Evolutionary conservation across 2,797 vertebrate genomes (phyloP), one percentile per base, ranked within the genome.

Genomic region (Eospalax fontanierii): DNA sequence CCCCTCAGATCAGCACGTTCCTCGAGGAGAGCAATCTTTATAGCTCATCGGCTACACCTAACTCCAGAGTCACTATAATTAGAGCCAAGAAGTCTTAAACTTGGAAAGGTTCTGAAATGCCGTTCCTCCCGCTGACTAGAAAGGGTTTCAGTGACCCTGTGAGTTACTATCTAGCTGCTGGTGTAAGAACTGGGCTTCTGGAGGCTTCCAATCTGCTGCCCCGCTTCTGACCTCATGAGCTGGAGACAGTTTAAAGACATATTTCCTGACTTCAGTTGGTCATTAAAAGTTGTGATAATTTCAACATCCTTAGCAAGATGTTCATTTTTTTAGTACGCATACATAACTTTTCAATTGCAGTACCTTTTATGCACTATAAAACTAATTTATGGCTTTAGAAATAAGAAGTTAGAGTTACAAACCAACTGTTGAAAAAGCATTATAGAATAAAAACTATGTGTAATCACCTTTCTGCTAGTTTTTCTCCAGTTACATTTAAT

Each of bases 361-460:
- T 66, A 30, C 22, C 87, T 75, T 89, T 94, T 93, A 76, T 66
- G n/a, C 24, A 66, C 61, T 35, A 22, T 79, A 71, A 85, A 74
- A 89, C 12, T 43, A 90, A 90, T 30, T 43, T 40, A 57, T 95
- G 68, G 33, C 11, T 75, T 96, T 84, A 78, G 57, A 93, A 93
- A 89, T 68, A 78, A 92, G 46, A 89, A 40, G 35, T 63, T 66
- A 57, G 57, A 50, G 46, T 50, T 50, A 50, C 11, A 11, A 50
- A 50, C 46, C 46, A 50, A 50, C 6, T 50, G 46, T 50, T 50
- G 46, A n/a, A n/a, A n/a, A n/a, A n/a, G n/a, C n/a, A n/a, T n/a
- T n/a, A n/a, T n/a, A n/a, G n/a, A n/a, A n/a, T n/a, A n/a, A n/a
- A n/a, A n/a, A n/a, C n/a, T n/a, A n/a, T n/a, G n/a, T n/a, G n/a